Percentiles rank a stretch among this genome's conserved stretches.
Conservation (phyloP, 2,797 vertebrate species). For the Chelonia mydas region DNA sequence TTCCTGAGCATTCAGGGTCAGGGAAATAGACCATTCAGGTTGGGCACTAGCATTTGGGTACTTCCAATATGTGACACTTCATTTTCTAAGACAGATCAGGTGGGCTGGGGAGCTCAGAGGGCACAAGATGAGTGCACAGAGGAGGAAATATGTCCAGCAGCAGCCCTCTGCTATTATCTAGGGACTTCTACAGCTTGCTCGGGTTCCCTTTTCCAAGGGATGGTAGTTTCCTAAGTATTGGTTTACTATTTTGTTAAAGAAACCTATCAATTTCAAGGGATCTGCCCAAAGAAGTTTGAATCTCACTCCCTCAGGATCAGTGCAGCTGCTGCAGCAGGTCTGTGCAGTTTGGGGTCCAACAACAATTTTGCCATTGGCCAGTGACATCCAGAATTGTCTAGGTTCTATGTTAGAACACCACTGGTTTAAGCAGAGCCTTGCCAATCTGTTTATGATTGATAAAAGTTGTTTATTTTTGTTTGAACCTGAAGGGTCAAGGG, state of each 20-base stretch:
- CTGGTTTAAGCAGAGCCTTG: not conserved
- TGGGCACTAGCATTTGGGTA: constrained; percentile 24
- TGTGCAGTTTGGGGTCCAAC: not conserved
- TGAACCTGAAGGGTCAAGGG: not conserved
- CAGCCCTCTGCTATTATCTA: constrained; percentile 25
- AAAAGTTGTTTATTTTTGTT: not conserved
- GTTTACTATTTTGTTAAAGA: constrained; percentile 15
- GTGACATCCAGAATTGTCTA: not conserved
- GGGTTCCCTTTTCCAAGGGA: constrained; percentile 39
- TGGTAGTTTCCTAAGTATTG: not conserved
- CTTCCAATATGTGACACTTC: not conserved
- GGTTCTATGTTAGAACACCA: not conserved
- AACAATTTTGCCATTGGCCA: not conserved
- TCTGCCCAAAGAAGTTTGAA: not conserved
- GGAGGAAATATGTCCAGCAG: constrained; percentile 46
- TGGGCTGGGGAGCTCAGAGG: constrained; percentile 32
- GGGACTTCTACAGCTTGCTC: constrained; percentile 37
- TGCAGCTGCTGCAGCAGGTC: not conserved
- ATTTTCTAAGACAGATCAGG: constrained; percentile 37
- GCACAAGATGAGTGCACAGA: constrained; percentile 39
- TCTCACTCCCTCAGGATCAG: not conserved
- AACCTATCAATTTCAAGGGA: not conserved
- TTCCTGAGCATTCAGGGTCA: not conserved
- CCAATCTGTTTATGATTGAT: not conserved
- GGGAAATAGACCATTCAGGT: constrained; percentile 25